Percentiles rank a stretch among this genome's conserved stretches.
Evolutionary conservation across 37 sponge, comb jelly and placozoan genomes (phyloP).

Genomic region (Theonella swinhoei): DNA sequence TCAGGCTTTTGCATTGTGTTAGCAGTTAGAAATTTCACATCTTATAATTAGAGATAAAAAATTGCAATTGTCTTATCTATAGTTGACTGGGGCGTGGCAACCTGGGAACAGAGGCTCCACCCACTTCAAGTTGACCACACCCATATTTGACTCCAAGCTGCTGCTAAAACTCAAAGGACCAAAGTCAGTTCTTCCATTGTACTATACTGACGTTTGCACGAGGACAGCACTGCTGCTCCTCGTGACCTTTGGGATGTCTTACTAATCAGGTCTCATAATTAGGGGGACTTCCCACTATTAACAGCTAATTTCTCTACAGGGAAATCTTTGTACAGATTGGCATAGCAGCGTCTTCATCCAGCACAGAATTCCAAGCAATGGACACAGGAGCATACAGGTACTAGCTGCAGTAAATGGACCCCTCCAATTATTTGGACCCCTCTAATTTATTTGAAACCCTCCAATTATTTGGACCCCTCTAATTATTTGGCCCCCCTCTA

Average conservation of each 20-base stretch:
- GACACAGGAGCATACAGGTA: neutral
- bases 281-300: constrained; percentile 13
- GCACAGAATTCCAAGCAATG: neutral
- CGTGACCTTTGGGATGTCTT: constrained; percentile 1
- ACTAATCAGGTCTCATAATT: neutral
- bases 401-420: no score
- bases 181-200: constrained; percentile 14
- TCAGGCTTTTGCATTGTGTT: no score
- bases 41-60: no score
- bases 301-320: neutral
- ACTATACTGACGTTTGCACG: neutral
- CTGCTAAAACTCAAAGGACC: constrained; percentile 53
- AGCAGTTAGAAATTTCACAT: no score
- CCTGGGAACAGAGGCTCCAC: constrained; percentile 2
- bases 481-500: no score
- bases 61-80: no score
- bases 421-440: no score
- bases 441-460: no score
- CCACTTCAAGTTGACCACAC: constrained; percentile 32
- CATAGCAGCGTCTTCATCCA: neutral
- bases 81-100: constrained; percentile 49
- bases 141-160: constrained; percentile 4
- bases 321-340: neutral
- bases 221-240: neutral
- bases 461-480: no score